Percentiles rank a stretch among this genome's conserved stretches.
phyloP scores from a whole-genome alignment of 2,113 vertebrate genomes.

The Labeo catla region DNA sequence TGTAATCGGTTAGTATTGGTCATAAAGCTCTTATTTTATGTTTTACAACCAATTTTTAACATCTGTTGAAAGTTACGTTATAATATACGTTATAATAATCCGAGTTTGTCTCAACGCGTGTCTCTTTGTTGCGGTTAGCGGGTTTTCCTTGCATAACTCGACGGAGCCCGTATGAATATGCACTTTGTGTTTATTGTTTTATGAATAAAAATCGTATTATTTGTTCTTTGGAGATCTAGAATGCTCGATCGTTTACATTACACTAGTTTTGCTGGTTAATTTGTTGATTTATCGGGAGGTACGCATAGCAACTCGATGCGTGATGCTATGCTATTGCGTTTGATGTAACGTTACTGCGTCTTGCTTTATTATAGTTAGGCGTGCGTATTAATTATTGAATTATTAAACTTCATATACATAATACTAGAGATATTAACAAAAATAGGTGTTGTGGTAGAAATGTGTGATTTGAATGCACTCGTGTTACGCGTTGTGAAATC shows the following conservation, averaged over 20 bases:
- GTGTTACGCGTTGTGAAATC: not conserved
- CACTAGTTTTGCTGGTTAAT: not conserved
- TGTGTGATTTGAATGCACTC: not conserved
- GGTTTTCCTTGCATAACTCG: not conserved
- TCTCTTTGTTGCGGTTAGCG: not conserved
- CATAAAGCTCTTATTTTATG: not conserved
- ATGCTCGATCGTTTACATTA: not conserved
- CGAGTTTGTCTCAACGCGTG: not conserved
- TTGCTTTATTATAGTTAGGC: not conserved
- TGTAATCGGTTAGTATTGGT: not conserved
- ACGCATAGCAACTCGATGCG: not conserved
- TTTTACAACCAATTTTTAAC: no score
- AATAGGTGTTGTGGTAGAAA: not conserved
- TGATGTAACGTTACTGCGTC: not conserved
- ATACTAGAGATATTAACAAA: not conserved
- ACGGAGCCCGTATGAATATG: not conserved
- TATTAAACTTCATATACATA: not conserved
- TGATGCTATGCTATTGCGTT: not conserved
- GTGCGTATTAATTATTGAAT: not conserved
- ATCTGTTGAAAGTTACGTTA: not conserved
- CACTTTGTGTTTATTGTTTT: not conserved
- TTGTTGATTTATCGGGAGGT: not conserved
- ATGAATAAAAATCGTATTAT: not conserved
- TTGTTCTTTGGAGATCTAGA: not conserved
- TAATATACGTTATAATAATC: not conserved